Evolutionary conservation across 2,888 invertebrate genomes (phyloP).

Genomic region (Melieria crassipennis): DNA sequence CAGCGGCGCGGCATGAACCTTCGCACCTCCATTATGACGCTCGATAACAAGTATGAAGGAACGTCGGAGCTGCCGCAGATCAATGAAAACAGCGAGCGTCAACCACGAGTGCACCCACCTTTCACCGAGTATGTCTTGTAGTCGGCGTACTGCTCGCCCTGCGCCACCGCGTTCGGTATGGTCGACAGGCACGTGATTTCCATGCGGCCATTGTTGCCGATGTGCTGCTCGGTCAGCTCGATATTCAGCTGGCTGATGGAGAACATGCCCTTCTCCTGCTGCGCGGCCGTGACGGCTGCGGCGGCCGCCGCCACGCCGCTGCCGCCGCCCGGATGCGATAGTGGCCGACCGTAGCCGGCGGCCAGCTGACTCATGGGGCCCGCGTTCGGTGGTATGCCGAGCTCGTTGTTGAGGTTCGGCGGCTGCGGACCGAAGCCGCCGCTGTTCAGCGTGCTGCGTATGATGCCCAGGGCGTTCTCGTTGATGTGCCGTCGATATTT

Average conservation of each 20-base stretch:
- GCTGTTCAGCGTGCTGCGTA: slow-evolving; percentile 59
- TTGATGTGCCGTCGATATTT: slow-evolving; percentile 63
- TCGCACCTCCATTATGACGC: too few relatives aligned
- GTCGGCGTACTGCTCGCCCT: slow-evolving; percentile 79
- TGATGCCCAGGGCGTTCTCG: slow-evolving; percentile 59
- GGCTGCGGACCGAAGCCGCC: slow-evolving; percentile 60
- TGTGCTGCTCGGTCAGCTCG: slow-evolving; percentile 77
- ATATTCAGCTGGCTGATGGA: slow-evolving; percentile 78
- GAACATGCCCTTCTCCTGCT: slow-evolving; percentile 60
- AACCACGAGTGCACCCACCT: slow-evolving; percentile 70
- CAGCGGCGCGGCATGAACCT: too few relatives aligned
- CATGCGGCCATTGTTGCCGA: slow-evolving; percentile 75
- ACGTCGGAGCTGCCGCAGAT: too few relatives aligned
- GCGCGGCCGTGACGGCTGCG: slow-evolving; percentile 59
- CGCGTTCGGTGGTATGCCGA: slow-evolving; percentile 59
- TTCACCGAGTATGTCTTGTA: slow-evolving; percentile 77
- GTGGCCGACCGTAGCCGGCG: slow-evolving; percentile 56
- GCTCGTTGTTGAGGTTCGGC: slow-evolving; percentile 56
- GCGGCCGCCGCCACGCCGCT: slow-evolving; percentile 61
- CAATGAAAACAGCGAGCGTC: too few relatives aligned
- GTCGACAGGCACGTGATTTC: slow-evolving; percentile 81
- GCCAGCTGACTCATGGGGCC: slow-evolving; percentile 62
- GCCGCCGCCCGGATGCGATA: slow-evolving; percentile 59
- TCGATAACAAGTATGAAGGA: too few relatives aligned
- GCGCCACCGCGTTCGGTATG: slow-evolving; percentile 79